Conservation (phyloP, 2,888 invertebrate genomes). For the Teinopalpus imperialis region DNA sequence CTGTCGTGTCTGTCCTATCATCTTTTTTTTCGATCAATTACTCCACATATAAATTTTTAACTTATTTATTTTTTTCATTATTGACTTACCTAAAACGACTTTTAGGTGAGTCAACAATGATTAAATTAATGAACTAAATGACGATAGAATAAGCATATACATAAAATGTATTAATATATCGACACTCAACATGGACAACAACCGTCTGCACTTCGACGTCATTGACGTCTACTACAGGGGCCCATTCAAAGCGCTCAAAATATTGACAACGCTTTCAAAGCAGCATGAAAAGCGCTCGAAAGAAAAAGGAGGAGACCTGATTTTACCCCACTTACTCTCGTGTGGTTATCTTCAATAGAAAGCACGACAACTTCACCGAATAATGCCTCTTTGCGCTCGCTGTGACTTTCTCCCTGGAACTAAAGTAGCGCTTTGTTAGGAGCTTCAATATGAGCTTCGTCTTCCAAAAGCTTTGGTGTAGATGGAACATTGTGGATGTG, state of each 20-base stretch:
- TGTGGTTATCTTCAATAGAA: slow-evolving; percentile 50
- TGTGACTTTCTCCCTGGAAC: slow-evolving; percentile 6
- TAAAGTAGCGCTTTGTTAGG: slow-evolving; percentile 19
- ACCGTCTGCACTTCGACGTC: slow-evolving; percentile 55
- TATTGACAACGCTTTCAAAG: slow-evolving; percentile 76
- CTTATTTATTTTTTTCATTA: no score
- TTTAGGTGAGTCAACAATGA: no score
- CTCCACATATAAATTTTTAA: no score
- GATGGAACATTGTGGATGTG: no score
- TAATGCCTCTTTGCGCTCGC: slow-evolving; percentile 55
- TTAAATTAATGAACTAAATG: no score
- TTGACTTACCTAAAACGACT: no score
- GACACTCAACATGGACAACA: slow-evolving; percentile 42
- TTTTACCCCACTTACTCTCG: slow-evolving; percentile 60
- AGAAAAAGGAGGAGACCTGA: slow-evolving; percentile 66
- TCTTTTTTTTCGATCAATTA: no score
- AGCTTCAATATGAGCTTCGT: slow-evolving; percentile 1
- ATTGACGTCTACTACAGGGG: slow-evolving; percentile 66
- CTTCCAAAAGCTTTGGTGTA: slow-evolving; percentile 18
- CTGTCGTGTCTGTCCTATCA: no score
- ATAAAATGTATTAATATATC: no score
- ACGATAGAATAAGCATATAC: no score
- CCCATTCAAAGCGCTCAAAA: slow-evolving; percentile 75
- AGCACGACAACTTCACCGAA: slow-evolving; percentile 57
- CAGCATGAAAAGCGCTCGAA: slow-evolving; percentile 63